Evolutionary conservation across 2,113 vertebrate genomes (phyloP).

Genomic region (Hyla sarda): DNA sequence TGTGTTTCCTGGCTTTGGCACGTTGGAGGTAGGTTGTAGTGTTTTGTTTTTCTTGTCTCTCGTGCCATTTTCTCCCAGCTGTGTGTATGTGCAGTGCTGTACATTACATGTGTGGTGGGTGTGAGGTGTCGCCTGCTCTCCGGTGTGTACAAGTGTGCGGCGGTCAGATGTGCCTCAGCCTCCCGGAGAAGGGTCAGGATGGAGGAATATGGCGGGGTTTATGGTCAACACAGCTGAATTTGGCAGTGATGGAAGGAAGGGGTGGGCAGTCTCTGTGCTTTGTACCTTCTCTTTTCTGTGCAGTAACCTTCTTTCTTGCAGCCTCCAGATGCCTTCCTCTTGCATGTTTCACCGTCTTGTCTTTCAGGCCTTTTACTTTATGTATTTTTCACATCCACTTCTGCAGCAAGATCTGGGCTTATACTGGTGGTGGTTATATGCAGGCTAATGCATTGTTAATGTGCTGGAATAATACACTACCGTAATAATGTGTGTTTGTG

Average conservation of each 20-base stretch:
- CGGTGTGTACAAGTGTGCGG: neutral
- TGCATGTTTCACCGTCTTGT: too few species aligned
- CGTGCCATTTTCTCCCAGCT: neutral
- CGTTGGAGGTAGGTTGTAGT: slow-evolving; percentile 85
- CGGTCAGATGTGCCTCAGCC: neutral
- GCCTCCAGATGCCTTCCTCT: neutral
- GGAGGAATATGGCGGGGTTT: slow-evolving; percentile 51
- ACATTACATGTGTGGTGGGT: neutral
- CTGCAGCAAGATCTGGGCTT: neutral
- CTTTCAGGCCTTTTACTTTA: neutral
- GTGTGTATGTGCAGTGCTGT: neutral
- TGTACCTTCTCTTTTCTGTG: neutral
- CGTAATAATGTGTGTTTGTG: neutral
- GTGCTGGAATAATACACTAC: neutral
- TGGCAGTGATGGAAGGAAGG: slow-evolving; percentile 29
- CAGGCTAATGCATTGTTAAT: neutral
- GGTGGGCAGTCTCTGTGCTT: slow-evolving; percentile 6
- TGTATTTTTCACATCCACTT: neutral
- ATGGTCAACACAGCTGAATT: too few species aligned
- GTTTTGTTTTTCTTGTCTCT: neutral
- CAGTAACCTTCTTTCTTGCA: neutral
- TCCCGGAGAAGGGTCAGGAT: neutral
- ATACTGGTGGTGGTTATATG: too few species aligned
- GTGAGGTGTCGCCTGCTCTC: neutral
- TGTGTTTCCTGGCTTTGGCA: slow-evolving; percentile 82